Base-by-base conservation (phyloP, 2,888 invertebrate genomes). In the Empis livida region DNA sequence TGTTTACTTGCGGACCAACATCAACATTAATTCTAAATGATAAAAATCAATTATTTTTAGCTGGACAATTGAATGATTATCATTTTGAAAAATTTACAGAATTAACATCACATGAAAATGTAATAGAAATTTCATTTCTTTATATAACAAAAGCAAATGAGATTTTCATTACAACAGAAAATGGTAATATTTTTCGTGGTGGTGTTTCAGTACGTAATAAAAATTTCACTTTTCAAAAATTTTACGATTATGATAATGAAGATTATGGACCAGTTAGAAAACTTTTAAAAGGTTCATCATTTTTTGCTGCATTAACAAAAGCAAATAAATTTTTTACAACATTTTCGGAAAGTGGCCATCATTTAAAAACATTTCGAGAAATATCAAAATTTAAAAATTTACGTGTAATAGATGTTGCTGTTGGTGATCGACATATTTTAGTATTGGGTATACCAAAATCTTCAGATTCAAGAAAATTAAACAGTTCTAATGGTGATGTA, bases 321-420 rank as follows among this genome's bases (percentile, higher is more conserved):
- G 64, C 65, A 1, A 61, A 64, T 52, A 67, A 67, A 51, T 68
- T 68, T 53, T 65, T 65, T 20, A 68, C 68, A 3, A 68, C 69
- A 10, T 67, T 68, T 49, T 68, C 68, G 39, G 68, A 68, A 52
- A 67, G 67, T 46, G 68, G 68, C 2, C 67, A 68, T 52, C 68
- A 68, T 49, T 52, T 67, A 51, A 68, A 65, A 51, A 68, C 68
- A 8, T 68, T 68, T 52, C 61, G 68, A 14, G 68, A 68, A 54
- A 68, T 68, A 42, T 64, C 67, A n/a, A 68, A 68, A 52, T 67
- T 68, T 39, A 68, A 64, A 52, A 64, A 67, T 49, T 56, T 68
- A 5, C 60, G 65, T 1, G 53, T 65, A 14, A 53, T 67, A 10
- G 68, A 68, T 43, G 60, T 68, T 44, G 63, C 62, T 1, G 61